Percentiles rank a stretch among this genome's conserved stretches.
Evolutionary conservation across 1,140 invertebrate genomes (phyloP).

Genomic region (Ganaspis sp.): DNA sequence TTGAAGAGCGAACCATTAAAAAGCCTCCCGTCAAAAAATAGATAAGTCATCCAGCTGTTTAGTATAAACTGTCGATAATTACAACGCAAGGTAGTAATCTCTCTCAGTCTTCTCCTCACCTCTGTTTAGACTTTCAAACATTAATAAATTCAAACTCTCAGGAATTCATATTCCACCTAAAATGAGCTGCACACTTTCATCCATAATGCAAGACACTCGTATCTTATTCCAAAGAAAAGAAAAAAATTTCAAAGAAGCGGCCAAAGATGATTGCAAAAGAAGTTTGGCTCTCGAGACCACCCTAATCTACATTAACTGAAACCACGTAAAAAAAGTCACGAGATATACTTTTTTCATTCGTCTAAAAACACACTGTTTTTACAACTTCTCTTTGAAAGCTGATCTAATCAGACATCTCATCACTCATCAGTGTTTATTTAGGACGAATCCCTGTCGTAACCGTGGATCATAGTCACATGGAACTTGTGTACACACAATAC

Average conservation of each 20-base stretch:
- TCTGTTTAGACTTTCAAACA: neutral
- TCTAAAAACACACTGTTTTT: conserved; percentile 11
- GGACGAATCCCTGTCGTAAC: conserved; percentile 21
- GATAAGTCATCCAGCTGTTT: conserved; percentile 19
- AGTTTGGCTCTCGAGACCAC: conserved; percentile 18
- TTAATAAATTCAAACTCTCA: neutral
- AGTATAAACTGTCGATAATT: conserved; percentile 30
- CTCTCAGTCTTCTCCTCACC: conserved; percentile 11
- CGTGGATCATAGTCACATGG: neutral
- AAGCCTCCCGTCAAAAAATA: conserved; percentile 4
- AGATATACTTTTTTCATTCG: neutral
- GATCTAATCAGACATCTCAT: conserved; percentile 25
- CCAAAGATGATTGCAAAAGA: conserved; percentile 23
- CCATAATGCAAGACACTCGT: conserved; percentile 21
- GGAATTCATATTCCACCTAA: conserved; percentile 24
- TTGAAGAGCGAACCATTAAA: conserved; percentile 5
- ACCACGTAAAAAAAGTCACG: conserved; percentile 9
- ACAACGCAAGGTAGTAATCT: neutral
- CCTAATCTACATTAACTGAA: conserved; percentile 26
- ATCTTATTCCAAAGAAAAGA: conserved; percentile 10
- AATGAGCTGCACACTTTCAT: conserved; percentile 20
- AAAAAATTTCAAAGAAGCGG: neutral
- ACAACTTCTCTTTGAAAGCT: conserved; percentile 26
- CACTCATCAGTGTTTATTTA: conserved; percentile 23
- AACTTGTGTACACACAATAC: neutral